Percentiles rank a stretch among this genome's conserved stretches.
Evolutionary conservation across 2,113 vertebrate species (phyloP).

Genomic region (Alligator sinensis): DNA sequence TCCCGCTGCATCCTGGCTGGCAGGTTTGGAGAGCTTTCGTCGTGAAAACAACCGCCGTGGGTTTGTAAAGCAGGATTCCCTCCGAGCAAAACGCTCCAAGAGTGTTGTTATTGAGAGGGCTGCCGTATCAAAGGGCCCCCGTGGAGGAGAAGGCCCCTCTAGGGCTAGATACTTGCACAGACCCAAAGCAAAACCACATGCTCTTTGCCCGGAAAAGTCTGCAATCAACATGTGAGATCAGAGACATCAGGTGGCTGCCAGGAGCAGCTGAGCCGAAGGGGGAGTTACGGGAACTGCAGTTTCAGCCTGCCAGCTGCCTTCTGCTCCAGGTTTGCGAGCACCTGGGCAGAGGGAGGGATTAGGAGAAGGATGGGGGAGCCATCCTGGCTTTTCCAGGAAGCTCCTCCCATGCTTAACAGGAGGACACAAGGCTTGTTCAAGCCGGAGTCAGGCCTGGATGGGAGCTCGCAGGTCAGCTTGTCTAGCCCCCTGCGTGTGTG

Average conservation of each 20-base stretch:
- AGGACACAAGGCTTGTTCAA: too few relatives aligned
- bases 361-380: too few relatives aligned
- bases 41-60: background rate
- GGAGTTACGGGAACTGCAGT: background rate
- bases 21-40: background rate
- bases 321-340: too few relatives aligned
- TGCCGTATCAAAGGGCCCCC: background rate
- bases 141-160: background rate
- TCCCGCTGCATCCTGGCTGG: background rate
- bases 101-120: background rate
- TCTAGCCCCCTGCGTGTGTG: too few relatives aligned
- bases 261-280: background rate
- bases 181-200: background rate
- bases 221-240: background rate
- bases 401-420: too few relatives aligned
- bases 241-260: background rate
- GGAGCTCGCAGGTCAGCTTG: too few relatives aligned
- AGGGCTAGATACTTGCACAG: background rate
- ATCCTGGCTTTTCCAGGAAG: too few relatives aligned
- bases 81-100: background rate
- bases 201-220: background rate
- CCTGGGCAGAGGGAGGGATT: too few relatives aligned
- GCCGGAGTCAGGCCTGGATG: too few relatives aligned
- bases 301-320: too few relatives aligned
- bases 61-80: background rate